Conservation (phyloP, 2,113 vertebrate species). For the Ammodytes marinus region DNA sequence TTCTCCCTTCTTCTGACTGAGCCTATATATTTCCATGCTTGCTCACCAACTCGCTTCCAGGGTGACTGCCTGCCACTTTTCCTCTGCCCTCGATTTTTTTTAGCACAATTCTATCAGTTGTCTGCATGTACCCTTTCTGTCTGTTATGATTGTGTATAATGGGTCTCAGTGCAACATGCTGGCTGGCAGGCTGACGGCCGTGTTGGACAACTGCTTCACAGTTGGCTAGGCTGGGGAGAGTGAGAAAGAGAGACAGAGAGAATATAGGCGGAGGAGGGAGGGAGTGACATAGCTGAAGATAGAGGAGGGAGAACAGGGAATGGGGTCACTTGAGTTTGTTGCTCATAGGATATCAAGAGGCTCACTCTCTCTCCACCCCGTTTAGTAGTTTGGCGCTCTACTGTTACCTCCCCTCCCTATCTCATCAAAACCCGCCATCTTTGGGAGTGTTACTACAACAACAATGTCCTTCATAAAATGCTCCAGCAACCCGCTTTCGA, state of each 20-base stretch:
- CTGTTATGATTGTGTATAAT: slow-evolving; percentile 79
- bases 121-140: slow-evolving; percentile 74
- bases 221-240: slow-evolving; percentile 72
- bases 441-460: slow-evolving; percentile 73
- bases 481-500: slow-evolving; percentile 47
- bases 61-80: slow-evolving; percentile 46
- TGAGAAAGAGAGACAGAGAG: slow-evolving; percentile 39
- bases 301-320: slow-evolving; percentile 68
- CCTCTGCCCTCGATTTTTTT: slow-evolving; percentile 49
- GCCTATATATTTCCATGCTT: slow-evolving; percentile 27
- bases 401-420: slow-evolving; percentile 68
- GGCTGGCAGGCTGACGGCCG: slow-evolving; percentile 78
- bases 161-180: slow-evolving; percentile 73
- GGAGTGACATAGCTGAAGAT: slow-evolving; percentile 63
- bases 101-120: slow-evolving; percentile 70
- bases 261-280: slow-evolving; percentile 53
- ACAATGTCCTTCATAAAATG: slow-evolving; percentile 63
- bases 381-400: slow-evolving; percentile 66
- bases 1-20: slow-evolving; percentile 38
- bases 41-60: slow-evolving; percentile 35
- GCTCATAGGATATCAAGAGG: slow-evolving; percentile 81
- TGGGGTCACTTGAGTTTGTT: slow-evolving; percentile 87
- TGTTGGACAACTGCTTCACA: slow-evolving; percentile 84
- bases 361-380: slow-evolving; percentile 75
- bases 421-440: slow-evolving; percentile 75